A percentile compares a stretch with the other conserved stretches of the same genome.
Evolutionary conservation across 1,140 invertebrate genomes (phyloP).

Genomic region (Drosophila suzukii): DNA sequence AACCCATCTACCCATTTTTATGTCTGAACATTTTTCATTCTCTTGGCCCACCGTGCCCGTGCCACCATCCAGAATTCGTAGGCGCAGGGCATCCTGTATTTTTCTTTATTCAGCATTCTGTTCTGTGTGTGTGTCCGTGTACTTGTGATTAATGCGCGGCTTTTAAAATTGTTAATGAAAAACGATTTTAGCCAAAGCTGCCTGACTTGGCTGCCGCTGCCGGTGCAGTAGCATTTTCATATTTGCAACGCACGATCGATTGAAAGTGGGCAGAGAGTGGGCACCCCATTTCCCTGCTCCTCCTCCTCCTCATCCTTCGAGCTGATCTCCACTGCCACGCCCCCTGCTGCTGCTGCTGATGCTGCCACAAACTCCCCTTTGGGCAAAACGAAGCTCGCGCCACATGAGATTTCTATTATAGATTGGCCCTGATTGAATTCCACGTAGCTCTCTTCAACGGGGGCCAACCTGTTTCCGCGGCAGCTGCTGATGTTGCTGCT

Average conservation of each 20-base stretch:
- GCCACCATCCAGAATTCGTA: constrained; percentile 4
- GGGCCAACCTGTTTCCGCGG: constrained; percentile 66
- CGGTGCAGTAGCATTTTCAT: constrained; percentile 79
- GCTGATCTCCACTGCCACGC: constrained; percentile 29
- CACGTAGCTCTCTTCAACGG: constrained; percentile 44
- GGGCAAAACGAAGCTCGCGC: constrained; percentile 53
- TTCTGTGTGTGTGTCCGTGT: constrained; percentile 25
- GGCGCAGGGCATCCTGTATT: constrained; percentile 35
- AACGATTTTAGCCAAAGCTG: constrained; percentile 72
- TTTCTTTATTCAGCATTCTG: constrained; percentile 3
- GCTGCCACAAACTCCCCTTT: constrained; percentile 42
- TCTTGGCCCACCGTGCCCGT: constrained; percentile 1
- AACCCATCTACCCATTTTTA: no score
- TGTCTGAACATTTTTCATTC: neutral
- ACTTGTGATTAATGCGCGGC: constrained; percentile 78
- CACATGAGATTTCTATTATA: constrained; percentile 83
- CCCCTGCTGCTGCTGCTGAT: constrained; percentile 39
- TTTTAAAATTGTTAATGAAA: constrained; percentile 84
- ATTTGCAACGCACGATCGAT: constrained; percentile 83
- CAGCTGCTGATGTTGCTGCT: constrained; percentile 24
- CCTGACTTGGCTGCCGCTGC: constrained; percentile 45
- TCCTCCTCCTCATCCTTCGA: constrained; percentile 5
- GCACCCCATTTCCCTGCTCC: constrained; percentile 1
- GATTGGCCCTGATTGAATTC: constrained; percentile 83
- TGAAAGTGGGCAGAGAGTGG: constrained; percentile 71